Conservation (phyloP, 37 sponge, comb jelly and placozoan genomes). For the Petrosia ficiformis region DNA sequence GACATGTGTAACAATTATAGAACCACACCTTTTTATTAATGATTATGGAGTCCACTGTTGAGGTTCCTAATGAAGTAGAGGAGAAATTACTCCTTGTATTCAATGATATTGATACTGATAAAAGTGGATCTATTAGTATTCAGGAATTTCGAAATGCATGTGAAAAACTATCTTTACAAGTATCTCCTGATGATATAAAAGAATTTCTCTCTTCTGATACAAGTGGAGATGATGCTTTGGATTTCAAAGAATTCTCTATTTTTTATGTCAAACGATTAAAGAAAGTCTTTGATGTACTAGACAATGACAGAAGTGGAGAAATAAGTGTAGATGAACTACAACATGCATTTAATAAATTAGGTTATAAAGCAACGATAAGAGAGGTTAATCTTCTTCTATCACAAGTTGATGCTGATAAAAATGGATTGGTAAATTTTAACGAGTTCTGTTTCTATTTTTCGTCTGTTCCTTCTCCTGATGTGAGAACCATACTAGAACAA, state of each 20-base stretch:
- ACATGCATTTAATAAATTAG: constrained; percentile 25
- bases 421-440: constrained; percentile 42
- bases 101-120: constrained; percentile 45
- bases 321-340: constrained; percentile 39
- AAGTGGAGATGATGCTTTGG: constrained; percentile 34
- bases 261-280: constrained; percentile 29
- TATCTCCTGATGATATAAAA: constrained; percentile 26
- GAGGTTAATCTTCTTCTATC: constrained; percentile 38
- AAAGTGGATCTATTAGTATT: constrained; percentile 36
- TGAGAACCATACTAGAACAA: constrained; percentile 37
- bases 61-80: not conserved
- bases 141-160: constrained; percentile 40
- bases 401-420: constrained; percentile 53
- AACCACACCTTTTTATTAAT: too few species aligned
- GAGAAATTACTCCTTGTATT: constrained; percentile 32
- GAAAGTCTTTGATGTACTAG: constrained; percentile 45
- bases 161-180: constrained; percentile 32
- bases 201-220: constrained; percentile 32
- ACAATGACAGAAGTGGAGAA: constrained; percentile 49
- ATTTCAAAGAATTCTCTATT: constrained; percentile 47
- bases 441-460: constrained; percentile 74
- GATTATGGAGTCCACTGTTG: too few species aligned
- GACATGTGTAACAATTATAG: too few species aligned
- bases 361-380: constrained; percentile 21
- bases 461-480: constrained; percentile 50